Base-by-base conservation (phyloP, 2,888 invertebrate genomes). In the Drosophila meridiana region DNA sequence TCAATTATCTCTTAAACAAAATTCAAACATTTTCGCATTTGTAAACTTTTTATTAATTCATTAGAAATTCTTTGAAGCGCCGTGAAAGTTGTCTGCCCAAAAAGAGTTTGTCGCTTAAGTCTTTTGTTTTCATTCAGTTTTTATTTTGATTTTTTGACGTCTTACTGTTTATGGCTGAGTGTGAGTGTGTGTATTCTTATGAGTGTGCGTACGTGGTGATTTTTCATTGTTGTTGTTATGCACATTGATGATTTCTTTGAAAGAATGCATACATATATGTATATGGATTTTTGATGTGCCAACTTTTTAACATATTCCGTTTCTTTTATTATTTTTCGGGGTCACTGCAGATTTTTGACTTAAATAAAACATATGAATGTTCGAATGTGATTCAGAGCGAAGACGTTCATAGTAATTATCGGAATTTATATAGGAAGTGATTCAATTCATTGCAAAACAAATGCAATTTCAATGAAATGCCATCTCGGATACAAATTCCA, bases 51-150 rank as follows among this genome's bases (percentile, higher is more conserved):
- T 53, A 26, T 20, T 34, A 8, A 38, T 36, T 53, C 36, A 65
- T 80, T 76, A 64, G 67, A 76, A 78, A 76, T 78, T 78, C 77
- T 80, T 56, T 26, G 13, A 30, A 53, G 55, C 38, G 66, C 63
- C 85, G 85, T 78, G 85, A 85, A 85, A 85, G 84, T 84, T 87
- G 76, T 69, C 64, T 63, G 64, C 26, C 68, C 76, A 80, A 77
- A 85, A 69, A 72, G 63, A 79, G 89, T 85, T 86, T 85, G 89
- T 89, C 80, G 87, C 85, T 78, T 82, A 74, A 87, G 87, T 86
- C 88, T 86, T 86, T 86, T 82, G 85, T 87, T 88, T 69, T 58
- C 30, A 32, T 78, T 67, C 55, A 43, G 43, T 58, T 53, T 28
- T 40, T 74, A 59, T 76, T 58, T 65, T 50, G 58, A 48, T 61